Base-by-base conservation (phyloP, 2,797 vertebrate species). In the Macrochelys suwanniensis region DNA sequence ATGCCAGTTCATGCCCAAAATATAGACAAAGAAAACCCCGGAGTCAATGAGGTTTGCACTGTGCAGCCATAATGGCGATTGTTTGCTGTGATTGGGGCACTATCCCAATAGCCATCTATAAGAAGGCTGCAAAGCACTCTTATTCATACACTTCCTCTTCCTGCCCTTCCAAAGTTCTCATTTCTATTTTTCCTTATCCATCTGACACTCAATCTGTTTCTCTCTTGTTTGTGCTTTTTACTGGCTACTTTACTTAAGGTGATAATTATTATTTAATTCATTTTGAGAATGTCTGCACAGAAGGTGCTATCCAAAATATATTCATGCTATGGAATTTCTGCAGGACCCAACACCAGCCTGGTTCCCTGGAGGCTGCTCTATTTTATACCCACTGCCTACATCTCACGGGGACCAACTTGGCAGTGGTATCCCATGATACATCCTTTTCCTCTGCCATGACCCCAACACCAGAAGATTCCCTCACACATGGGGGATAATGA, bases 211-310 rank as follows among this genome's bases (percentile, higher is more conserved):
- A 84, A 42, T 17, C 12, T 78, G 33, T 19, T 84, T 92, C 25
- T 88, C 33, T 50, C 51, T 84, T 81, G n/a, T 76, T 88, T 93
- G 2, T 80, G 5, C 83, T 76, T 68, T 7, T 37, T 37, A 4
- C 49, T 84, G 68, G 65, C 49, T 83, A 11, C 33, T 54, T 12
- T 82, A 59, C 42, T 26, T 76, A 45, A 47, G 7, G 80, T 31
- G 33, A 7, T 33, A 53, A 80, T 92, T 85, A 50, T 88, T 78
- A 56, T 76, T 87, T 80, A 82, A 84, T 84, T 96, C 80, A 33
- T 56, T 91, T 92, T 93, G 74, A 28, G 45, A 89, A 49, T 17
- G 49, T 33, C 84, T 90, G 78, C 54, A 45, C 11, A 13, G 31
- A 89, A 77, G 83, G 71, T 9, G 10, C 21, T 86, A 42, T 89